A percentile compares a stretch with the other conserved stretches of the same genome.
These are phyloP conservation scores for Malurus alboscapulatus DNA, from an alignment of 2,113 vertebrate species.

Conservation along the genomic window DNA sequence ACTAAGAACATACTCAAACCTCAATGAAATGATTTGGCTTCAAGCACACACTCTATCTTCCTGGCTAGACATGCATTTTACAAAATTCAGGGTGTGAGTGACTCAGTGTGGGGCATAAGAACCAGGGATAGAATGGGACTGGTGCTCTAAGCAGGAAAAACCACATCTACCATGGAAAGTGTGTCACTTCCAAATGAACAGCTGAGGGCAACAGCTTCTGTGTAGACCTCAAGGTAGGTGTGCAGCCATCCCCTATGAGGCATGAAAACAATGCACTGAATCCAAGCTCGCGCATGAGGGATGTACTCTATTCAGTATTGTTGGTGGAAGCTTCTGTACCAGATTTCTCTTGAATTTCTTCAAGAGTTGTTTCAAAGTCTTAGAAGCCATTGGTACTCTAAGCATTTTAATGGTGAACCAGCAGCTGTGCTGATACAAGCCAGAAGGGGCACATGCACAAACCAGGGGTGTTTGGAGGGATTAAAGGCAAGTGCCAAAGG, in stretches of 20 bases:
- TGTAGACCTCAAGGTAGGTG: background rate
- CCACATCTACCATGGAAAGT: background rate
- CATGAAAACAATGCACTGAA: background rate
- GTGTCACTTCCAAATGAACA: background rate
- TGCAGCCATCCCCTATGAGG: background rate
- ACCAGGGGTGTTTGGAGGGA: background rate
- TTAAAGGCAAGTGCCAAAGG: background rate
- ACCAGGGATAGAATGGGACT: background rate
- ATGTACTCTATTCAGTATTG: rapidly evolving
- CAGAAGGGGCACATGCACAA: background rate
- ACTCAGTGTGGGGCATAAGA: background rate
- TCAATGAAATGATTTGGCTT: background rate
- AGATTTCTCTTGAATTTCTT: background rate
- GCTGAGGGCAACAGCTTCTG: background rate
- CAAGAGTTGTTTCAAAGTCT: background rate
- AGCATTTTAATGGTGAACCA: background rate
- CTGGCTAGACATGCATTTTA: background rate
- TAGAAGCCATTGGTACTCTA: background rate
- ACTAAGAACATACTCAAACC: background rate
- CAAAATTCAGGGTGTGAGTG: background rate
- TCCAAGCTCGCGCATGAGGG: background rate
- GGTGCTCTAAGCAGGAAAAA: background rate
- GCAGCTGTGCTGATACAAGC: background rate
- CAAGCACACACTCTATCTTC: background rate
- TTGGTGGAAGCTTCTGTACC: background rate